Base-by-base conservation (phyloP, 2,113 vertebrate genomes). In the Microcebus murinus region DNA sequence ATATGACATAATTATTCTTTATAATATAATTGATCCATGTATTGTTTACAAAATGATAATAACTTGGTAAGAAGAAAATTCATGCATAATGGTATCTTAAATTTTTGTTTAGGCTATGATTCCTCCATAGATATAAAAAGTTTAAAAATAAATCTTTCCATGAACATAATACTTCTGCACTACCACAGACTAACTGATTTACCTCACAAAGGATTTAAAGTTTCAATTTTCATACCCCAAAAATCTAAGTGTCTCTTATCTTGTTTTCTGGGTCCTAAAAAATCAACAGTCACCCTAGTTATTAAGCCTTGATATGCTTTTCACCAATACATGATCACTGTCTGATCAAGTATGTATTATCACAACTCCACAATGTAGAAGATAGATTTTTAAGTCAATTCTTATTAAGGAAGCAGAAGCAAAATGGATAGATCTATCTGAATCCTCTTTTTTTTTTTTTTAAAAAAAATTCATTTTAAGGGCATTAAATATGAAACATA, bases 1-100 rank as follows among this genome's bases (percentile, higher is more conserved):
- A 73, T 8, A 67, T 4, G 77, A 68, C 6, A 63, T 23, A 88
- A 85, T 63, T 77, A 81, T 65, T 88, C 61, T 73, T 73, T 77
- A 81, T 45, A 87, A 81, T 68, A 74, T 57, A 65, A 80, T 92
- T 65, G 88, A 50, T 57, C 81, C 21, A 42, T 7, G n/a, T 67
- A 70, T 39, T 91, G 87, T 55, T 73, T 77, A 14, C 8, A 57
- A 90, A 85, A 85, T 45, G 91, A 85, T 36, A 86, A n/a, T 91
- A 82, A 65, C 23, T 90, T 71, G 27, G 27, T 31, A 94, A 90
- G 36, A 76, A 95, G 59, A 4, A 67, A 88, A 87, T 82, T 77
- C 18, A 55, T 15, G 8, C 18, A 29, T 61, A 85, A 90, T 70
- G 63, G 70, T 39, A 90, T 34, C 36, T 76, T 76, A 87, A 57